Percentiles rank a stretch among this genome's conserved stretches.
These are phyloP conservation scores for Eurois occulta DNA, from an alignment of 2,888 invertebrate species.

Conservation along the genomic window DNA sequence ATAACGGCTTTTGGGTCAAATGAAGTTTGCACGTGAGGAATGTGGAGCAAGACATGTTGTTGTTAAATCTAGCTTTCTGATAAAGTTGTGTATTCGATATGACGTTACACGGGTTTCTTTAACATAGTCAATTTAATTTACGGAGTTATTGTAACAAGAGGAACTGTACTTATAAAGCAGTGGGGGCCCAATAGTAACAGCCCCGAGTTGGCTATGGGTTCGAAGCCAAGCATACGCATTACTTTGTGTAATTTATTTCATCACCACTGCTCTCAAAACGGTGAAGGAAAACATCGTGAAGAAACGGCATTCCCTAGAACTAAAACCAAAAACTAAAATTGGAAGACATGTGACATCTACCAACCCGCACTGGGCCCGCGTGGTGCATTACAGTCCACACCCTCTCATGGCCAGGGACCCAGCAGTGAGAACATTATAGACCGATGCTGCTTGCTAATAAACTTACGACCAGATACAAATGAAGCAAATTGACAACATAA, in stretches of 20 bases:
- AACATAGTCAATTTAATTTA: background rate
- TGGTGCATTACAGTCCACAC: background rate
- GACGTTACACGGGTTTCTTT: no score
- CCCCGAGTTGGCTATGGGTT: background rate
- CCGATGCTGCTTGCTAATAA: background rate
- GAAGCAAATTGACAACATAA: background rate
- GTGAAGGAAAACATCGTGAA: background rate
- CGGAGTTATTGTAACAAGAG: background rate
- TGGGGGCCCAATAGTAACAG: background rate
- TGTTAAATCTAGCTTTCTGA: background rate
- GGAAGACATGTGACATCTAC: background rate
- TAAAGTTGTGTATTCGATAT: no score
- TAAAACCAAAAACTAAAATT: background rate
- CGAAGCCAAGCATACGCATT: background rate
- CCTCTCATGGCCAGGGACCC: background rate
- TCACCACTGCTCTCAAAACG: background rate
- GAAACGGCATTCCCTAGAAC: background rate
- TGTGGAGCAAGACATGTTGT: background rate
- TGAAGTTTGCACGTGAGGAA: conserved; percentile 11
- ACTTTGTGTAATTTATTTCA: background rate
- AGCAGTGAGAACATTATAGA: background rate
- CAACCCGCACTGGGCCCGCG: background rate
- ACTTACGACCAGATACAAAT: background rate
- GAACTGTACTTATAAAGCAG: background rate
- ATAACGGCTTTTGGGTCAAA: conserved; percentile 36